These are phyloP conservation scores for Antrozous pallidus DNA, from an alignment of 2,797 vertebrate genomes.

Conservation along the genomic window DNA sequence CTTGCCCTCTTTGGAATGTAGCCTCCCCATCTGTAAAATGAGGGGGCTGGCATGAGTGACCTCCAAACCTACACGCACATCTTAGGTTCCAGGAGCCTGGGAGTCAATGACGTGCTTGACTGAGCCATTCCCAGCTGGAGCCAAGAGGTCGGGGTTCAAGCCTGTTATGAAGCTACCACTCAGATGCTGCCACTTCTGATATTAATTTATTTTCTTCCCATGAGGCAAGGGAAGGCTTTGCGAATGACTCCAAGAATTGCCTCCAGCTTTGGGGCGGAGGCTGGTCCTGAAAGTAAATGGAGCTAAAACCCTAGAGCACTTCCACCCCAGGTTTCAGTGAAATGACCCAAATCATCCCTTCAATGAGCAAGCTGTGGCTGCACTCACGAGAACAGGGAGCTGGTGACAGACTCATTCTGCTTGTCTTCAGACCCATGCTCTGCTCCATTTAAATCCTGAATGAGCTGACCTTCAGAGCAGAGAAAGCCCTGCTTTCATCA, in stretches of 20 bases:
- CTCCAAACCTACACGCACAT: neutral
- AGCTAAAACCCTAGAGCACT: neutral
- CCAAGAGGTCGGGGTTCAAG: constrained; percentile 66
- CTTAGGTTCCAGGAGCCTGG: constrained; percentile 47
- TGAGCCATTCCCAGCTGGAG: constrained; percentile 44
- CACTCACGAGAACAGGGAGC: neutral
- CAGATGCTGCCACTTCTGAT: constrained; percentile 52
- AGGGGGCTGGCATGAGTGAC: constrained; percentile 49
- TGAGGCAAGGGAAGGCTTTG: constrained; percentile 30
- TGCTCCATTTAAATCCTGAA: neutral
- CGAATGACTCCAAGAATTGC: constrained; percentile 48
- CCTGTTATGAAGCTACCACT: constrained; percentile 73
- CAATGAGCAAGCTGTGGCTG: neutral
- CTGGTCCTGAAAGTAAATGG: constrained; percentile 35
- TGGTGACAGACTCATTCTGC: neutral
- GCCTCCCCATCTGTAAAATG: constrained; percentile 75
- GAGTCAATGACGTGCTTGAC: constrained; percentile 74
- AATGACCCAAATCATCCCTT: neutral
- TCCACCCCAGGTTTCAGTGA: neutral
- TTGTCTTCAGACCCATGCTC: neutral
- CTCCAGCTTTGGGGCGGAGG: neutral
- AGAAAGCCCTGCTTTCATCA: neutral
- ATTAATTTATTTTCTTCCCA: constrained; percentile 64
- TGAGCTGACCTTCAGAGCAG: neutral
- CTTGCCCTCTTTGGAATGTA: constrained; percentile 53